phyloP scores from a whole-genome alignment of 2,888 invertebrate genomes.

The Drosophila tripunctata region DNA sequence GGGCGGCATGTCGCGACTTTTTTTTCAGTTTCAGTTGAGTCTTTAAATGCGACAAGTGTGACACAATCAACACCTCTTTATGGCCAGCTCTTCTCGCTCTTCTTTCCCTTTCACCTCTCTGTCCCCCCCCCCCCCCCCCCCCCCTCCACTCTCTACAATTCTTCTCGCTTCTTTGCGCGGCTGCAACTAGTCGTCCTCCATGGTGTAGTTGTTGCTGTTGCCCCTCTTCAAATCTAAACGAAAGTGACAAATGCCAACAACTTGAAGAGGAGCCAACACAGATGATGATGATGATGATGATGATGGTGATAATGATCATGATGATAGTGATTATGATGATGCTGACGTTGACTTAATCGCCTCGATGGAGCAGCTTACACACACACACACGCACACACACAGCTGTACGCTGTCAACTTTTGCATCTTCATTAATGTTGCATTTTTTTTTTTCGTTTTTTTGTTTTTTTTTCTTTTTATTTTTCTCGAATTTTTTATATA shows the following conservation, averaged over 20 bases:
- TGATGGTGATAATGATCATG: conserved; percentile 39
- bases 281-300: conserved; percentile 31
- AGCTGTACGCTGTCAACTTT: conserved; percentile 71
- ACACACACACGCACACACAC: conserved; percentile 22
- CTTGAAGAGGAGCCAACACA: conserved; percentile 53
- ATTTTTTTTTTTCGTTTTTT: conserved; percentile 34
- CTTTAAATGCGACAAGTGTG: conserved; percentile 75
- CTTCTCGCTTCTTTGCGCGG: background rate
- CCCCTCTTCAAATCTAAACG: conserved; percentile 76
- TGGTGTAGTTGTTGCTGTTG: conserved; percentile 34
- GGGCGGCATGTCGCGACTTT: conserved; percentile 59
- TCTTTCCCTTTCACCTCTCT: background rate
- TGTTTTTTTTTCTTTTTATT: too few relatives aligned
- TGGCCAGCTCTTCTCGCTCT: conserved; percentile 11
- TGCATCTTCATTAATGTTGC: conserved; percentile 77
- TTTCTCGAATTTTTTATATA: conserved; percentile 11
- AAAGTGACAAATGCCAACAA: conserved; percentile 78
- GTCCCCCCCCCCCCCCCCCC: background rate
- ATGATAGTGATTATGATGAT: conserved; percentile 41
- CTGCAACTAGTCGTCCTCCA: background rate
- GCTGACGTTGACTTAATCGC: conserved; percentile 69
- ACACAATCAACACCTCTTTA: conserved; percentile 80
- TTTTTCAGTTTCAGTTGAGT: conserved; percentile 42
- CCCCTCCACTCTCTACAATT: background rate
- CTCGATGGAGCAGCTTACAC: conserved; percentile 51